Percentiles rank a stretch among this genome's conserved stretches.
Conservation (phyloP, 2,797 vertebrate species). For the Chelidonichthys spinosus region DNA sequence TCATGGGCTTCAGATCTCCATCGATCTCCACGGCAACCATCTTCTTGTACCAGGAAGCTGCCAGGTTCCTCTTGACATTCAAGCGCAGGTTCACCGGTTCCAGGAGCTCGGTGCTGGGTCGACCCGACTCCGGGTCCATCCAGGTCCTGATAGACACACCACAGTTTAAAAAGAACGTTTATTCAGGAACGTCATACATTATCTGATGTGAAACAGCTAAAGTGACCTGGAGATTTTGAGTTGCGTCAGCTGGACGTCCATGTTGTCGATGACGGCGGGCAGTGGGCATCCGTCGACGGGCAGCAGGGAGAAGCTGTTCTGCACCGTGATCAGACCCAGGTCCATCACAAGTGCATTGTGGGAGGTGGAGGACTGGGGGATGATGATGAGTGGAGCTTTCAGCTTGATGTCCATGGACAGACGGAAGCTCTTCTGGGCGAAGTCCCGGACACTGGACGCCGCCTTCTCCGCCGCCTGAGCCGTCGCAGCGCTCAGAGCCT, state of each 20-base stretch:
- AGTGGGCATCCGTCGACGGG: slow-evolving; percentile 79
- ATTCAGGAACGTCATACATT: too few relatives aligned
- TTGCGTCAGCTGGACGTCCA: slow-evolving; percentile 90
- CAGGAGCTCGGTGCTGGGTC: slow-evolving; percentile 86
- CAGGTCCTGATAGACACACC: slow-evolving; percentile 57
- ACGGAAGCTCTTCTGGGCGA: slow-evolving; percentile 93
- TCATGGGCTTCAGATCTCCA: slow-evolving; percentile 94
- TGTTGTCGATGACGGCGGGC: slow-evolving; percentile 91
- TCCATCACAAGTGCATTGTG: slow-evolving; percentile 89
- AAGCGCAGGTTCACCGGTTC: slow-evolving; percentile 91
- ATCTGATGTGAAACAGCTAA: background rate
- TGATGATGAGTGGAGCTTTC: slow-evolving; percentile 93
- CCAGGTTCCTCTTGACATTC: slow-evolving; percentile 91
- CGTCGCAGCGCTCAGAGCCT: slow-evolving; percentile 89
- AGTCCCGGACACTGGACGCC: slow-evolving; percentile 90
- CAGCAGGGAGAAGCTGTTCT: slow-evolving; percentile 80
- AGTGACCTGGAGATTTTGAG: slow-evolving; percentile 92
- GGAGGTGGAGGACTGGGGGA: slow-evolving; percentile 93
- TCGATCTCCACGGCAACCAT: slow-evolving; percentile 89
- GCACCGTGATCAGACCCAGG: slow-evolving; percentile 91
- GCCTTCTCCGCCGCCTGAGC: slow-evolving; percentile 94
- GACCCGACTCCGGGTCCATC: slow-evolving; percentile 29
- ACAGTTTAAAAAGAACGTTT: background rate
- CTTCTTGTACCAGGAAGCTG: slow-evolving; percentile 90
- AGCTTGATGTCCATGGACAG: slow-evolving; percentile 89